Evolutionary conservation across 2,797 vertebrate genomes (phyloP).

Genomic region (Tapirus indicus): DNA sequence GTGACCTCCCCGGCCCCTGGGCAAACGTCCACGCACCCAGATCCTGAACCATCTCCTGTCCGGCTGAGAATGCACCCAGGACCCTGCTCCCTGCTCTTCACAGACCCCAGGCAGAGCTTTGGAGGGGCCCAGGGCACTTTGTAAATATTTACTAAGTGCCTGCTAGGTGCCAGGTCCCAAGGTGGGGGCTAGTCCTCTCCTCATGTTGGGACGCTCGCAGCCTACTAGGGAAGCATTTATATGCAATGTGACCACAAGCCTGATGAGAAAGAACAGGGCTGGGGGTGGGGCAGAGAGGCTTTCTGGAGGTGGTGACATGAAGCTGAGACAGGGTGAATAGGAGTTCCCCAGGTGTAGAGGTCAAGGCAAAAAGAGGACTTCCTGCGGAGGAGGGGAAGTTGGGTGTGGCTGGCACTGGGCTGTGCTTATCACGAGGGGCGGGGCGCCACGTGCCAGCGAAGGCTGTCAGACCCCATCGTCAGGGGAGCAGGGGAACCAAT

Average conservation of each 20-base stretch:
- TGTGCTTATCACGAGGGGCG: fast-evolving
- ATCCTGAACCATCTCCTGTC: background rate
- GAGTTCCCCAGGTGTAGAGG: background rate
- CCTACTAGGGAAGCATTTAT: background rate
- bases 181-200: background rate
- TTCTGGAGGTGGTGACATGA: background rate
- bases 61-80: background rate
- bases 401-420: background rate
- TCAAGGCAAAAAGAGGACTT: background rate
- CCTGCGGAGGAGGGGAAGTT: no score
- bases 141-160: background rate
- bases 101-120: background rate
- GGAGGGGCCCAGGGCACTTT: background rate
- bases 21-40: background rate
- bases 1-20: background rate
- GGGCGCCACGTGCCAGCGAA: background rate
- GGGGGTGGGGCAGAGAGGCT: background rate
- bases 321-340: background rate
- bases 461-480: background rate
- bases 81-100: background rate
- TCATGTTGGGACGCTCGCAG: background rate
- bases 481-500: no score
- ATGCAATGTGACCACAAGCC: background rate
- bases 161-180: fast-evolving
- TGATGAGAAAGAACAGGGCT: background rate